Evolutionary conservation across 2,797 vertebrate species (phyloP).

Genomic region (Saxicola maurus): DNA sequence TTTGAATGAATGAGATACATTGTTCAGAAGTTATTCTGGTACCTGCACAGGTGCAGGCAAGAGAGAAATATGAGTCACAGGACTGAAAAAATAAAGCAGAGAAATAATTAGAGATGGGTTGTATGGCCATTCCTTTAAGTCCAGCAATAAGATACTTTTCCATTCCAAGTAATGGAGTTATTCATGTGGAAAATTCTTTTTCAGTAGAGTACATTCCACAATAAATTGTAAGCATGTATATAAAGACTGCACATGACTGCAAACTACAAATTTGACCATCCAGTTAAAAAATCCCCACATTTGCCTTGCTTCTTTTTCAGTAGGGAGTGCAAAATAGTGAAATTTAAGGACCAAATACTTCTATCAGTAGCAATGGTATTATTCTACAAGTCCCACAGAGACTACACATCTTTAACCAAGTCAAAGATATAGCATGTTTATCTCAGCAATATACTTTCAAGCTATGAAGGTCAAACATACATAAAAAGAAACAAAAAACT

Average conservation of each 20-base stretch:
- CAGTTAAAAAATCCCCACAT: background rate
- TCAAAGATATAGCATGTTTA: background rate
- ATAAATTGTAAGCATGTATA: background rate
- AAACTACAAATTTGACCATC: background rate
- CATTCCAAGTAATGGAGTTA: background rate
- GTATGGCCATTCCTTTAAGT: background rate
- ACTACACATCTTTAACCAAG: background rate
- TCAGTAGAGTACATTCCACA: background rate
- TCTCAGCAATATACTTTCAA: background rate
- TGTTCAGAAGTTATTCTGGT: background rate
- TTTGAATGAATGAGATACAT: background rate
- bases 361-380: background rate
- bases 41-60: background rate
- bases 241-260: background rate
- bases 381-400: background rate
- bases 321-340: background rate
- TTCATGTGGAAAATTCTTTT: background rate
- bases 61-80: background rate
- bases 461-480: background rate
- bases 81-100: background rate
- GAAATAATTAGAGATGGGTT: background rate
- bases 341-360: background rate
- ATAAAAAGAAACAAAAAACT: background rate
- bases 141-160: background rate
- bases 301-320: background rate